Evolutionary conservation across 64 coral and sea anemone species (phyloP), one percentile per base, ranked within the genome.

Genomic region (Porites lutea): DNA sequence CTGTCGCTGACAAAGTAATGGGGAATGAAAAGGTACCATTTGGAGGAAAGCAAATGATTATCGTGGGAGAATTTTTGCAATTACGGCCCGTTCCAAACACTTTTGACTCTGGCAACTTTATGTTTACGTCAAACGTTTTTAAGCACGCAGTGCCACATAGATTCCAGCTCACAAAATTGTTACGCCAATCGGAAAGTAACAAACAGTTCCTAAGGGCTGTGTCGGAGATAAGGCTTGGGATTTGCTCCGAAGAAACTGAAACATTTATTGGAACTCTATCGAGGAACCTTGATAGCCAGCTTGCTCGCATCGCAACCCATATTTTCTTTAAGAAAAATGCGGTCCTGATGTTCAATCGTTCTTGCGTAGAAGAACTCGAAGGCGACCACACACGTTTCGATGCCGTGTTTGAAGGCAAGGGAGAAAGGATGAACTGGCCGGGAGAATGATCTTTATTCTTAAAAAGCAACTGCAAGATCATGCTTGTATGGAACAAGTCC

Each of bases 21-120:
- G 70, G 70, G 12, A 72, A 2, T 4, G 6, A 72, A 48, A 0
- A 15, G n/a, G n/a, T 74, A 13, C 81, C 80, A 6, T 75, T 86
- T 44, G 89, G 6, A 2, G 57, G 79, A 50, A 92, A 86, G 8
- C 90, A 92, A 67, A 23, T 92, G 2, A 92, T 86, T 22, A 1
- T 86, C 43, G 90, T 92, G 13, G 90, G 80, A 19, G 90, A 85
- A 9, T 92, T 92, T 16, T 74, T 92, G 8, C 80, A 92, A 54
- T 21, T 86, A 8, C 45, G 48, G 8, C 71, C 90, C 2, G 71
- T 92, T 0, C 90, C 90, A 2, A 54, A 77, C 9, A 2, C 6
- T 14, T 86, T 86, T 18, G 81, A 86, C 10, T 8, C 37, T 8
- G 82, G 90, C 5, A 13, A 49, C 1, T 77, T 78, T 21, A 22